Percentiles rank a stretch among this genome's conserved stretches.
Conservation (phyloP, 2,797 vertebrate species). For the Micropoecilia bifurca region DNA sequence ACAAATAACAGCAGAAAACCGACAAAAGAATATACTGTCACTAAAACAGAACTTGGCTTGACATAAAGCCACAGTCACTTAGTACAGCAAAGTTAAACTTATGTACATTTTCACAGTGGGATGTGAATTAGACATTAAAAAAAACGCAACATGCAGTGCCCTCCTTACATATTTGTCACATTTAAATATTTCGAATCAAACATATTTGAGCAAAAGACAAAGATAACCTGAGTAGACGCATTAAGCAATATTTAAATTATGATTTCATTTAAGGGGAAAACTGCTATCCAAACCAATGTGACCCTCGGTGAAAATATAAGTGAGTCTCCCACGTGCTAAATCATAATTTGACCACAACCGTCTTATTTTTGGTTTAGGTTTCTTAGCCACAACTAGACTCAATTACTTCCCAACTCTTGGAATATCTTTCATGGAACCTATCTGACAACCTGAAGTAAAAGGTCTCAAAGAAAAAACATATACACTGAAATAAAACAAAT, state of each 20-base stretch:
- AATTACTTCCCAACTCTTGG: not conserved
- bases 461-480: not conserved
- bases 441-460: not conserved
- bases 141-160: constrained; percentile 22
- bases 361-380: not conserved
- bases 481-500: not conserved
- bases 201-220: not conserved
- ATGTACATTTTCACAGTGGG: constrained; percentile 59
- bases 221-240: not conserved
- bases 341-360: not conserved
- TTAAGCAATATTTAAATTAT: not conserved
- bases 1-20: constrained; percentile 52
- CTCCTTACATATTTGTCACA: not conserved
- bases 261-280: not conserved
- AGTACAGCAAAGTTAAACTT: constrained; percentile 53
- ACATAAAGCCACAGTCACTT: constrained; percentile 33
- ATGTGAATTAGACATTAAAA: constrained; percentile 44
- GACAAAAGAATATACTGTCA: constrained; percentile 45
- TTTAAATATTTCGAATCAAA: not conserved
- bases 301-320: not conserved
- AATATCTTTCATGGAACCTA: too few relatives aligned
- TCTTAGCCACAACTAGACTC: not conserved
- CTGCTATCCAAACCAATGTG: not conserved
- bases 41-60: constrained; percentile 40
- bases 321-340: not conserved